These are phyloP conservation scores for Stomatorhinus ivindoensis DNA, from an alignment of 2,113 vertebrate species.

Conservation along the genomic window DNA sequence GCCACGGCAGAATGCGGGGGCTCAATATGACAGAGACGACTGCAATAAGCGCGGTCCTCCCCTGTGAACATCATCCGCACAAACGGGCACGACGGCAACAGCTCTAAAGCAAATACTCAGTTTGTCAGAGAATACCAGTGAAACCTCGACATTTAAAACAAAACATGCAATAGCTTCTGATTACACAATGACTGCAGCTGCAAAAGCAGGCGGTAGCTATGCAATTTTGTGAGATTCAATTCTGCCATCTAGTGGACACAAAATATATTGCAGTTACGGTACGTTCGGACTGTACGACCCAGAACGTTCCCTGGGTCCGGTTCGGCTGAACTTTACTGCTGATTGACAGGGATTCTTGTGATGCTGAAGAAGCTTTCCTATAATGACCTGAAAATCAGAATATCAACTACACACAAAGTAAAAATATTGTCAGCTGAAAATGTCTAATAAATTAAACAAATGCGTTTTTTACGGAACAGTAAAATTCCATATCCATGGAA, in stretches of 20 bases:
- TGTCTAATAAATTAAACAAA: too few relatives aligned
- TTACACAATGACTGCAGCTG: neutral
- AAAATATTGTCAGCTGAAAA: too few relatives aligned
- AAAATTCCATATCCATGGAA: neutral
- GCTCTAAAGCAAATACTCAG: neutral
- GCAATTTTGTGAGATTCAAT: neutral
- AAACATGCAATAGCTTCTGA: neutral
- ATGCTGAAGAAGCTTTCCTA: neutral
- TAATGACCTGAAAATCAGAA: neutral
- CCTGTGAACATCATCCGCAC: neutral
- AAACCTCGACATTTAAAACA: neutral
- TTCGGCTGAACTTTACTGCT: neutral
- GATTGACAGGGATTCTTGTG: neutral
- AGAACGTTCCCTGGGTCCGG: neutral
- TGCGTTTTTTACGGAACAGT: too few relatives aligned
- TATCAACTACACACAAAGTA: neutral
- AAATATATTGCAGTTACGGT: neutral
- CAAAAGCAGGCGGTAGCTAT: neutral
- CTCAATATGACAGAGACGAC: neutral
- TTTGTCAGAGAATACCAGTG: neutral
- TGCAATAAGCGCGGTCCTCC: neutral
- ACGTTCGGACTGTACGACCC: neutral
- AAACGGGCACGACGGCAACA: neutral
- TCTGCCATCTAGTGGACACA: neutral
- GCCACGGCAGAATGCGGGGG: neutral